Percentiles rank a stretch among this genome's conserved stretches.
Evolutionary conservation across 2,113 vertebrate species (phyloP).

Genomic region (Rhinogobius similis): DNA sequence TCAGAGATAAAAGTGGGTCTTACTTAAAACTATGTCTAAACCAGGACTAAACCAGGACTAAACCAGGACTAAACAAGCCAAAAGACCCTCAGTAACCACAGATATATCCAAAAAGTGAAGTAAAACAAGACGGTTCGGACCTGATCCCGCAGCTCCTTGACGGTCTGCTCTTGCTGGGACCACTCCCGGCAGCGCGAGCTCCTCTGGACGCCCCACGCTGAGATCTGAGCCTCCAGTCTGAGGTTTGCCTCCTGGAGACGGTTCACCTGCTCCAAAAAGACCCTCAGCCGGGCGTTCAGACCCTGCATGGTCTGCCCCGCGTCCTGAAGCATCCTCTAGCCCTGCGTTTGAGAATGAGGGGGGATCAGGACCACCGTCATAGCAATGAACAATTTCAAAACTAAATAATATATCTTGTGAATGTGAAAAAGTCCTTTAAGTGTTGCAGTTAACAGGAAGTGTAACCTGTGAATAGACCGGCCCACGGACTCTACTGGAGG

Average conservation of each 20-base stretch:
- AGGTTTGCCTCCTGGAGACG: constrained; percentile 71
- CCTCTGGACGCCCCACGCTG: constrained; percentile 41
- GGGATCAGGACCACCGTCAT: too few species aligned
- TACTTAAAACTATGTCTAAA: background rate
- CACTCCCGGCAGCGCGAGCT: constrained; percentile 34
- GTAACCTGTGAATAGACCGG: constrained; percentile 18
- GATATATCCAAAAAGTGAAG: too few species aligned
- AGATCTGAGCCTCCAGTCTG: constrained; percentile 69
- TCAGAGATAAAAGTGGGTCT: too few species aligned
- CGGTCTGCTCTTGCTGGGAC: constrained; percentile 63
- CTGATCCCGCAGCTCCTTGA: constrained; percentile 69
- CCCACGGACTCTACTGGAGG: background rate
- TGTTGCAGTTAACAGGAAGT: too few species aligned
- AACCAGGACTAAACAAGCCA: background rate
- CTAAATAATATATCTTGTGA: too few species aligned
- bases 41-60: background rate
- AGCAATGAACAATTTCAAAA: too few species aligned
- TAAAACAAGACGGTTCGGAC: constrained; percentile 33
- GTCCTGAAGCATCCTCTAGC: constrained; percentile 59
- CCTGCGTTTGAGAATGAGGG: too few species aligned
- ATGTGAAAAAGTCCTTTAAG: too few species aligned
- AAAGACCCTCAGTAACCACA: too few species aligned
- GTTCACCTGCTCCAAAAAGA: constrained; percentile 74
- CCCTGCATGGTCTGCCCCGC: constrained; percentile 58
- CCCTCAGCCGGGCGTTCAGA: constrained; percentile 67